Percentiles rank a stretch among this genome's conserved stretches.
phyloP scores from a whole-genome alignment of 2,113 vertebrate species.

The Noturus placidus region DNA sequence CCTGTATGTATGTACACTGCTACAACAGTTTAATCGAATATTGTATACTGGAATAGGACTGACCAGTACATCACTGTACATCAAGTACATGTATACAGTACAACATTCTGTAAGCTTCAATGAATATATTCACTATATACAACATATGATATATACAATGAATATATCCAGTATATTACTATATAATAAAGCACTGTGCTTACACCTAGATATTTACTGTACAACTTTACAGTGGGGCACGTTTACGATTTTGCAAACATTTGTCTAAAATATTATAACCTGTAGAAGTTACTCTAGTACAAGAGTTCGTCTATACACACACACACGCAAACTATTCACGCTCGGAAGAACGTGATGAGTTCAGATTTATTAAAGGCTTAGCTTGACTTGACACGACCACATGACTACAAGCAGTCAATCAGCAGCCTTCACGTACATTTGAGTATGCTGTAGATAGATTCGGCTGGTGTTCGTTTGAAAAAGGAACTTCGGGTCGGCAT shows the following conservation, averaged over 20 bases:
- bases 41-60: neutral
- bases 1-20: neutral
- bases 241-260: constrained; percentile 25
- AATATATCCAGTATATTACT: constrained; percentile 23
- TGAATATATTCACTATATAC: constrained; percentile 20
- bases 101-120: neutral
- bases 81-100: constrained; percentile 37
- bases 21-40: neutral
- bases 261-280: constrained; percentile 17
- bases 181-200: constrained; percentile 42
- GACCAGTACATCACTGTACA: constrained; percentile 40
- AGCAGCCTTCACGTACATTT: neutral
- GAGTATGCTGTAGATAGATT: neutral
- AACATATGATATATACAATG: neutral
- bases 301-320: constrained; percentile 25
- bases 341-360: constrained; percentile 5
- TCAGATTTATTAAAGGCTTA: constrained; percentile 2
- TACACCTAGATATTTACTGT: constrained; percentile 24
- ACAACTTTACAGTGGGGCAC: constrained; percentile 40
- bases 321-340: constrained; percentile 1
- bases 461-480: neutral
- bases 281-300: constrained; percentile 1
- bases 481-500: neutral
- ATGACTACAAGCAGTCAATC: constrained; percentile 14
- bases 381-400: constrained; percentile 27